Conservation (phyloP, 2,113 vertebrate species). For the Macrotus californicus region DNA sequence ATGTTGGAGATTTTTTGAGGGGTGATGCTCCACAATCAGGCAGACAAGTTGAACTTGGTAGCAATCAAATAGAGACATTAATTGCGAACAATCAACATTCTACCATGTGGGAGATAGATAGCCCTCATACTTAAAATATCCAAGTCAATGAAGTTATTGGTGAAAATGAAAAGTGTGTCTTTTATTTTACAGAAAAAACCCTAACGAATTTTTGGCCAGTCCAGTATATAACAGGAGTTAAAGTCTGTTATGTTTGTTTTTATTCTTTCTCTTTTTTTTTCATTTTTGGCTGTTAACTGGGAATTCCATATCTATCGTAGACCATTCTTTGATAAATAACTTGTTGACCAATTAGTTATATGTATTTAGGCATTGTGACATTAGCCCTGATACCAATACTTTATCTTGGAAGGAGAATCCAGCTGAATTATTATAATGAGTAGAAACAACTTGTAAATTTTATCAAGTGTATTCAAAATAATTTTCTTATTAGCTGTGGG, state of each 20-base stretch:
- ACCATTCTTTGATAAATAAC: not conserved
- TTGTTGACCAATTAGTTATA: not conserved
- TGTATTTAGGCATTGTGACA: not conserved
- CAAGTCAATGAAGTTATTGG: too few species aligned
- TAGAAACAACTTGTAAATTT: not conserved
- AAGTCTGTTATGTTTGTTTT: not conserved
- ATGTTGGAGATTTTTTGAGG: too few species aligned
- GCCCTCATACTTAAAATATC: too few species aligned
- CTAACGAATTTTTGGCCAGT: too few species aligned
- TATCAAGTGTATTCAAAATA: not conserved
- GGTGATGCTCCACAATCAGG: too few species aligned
- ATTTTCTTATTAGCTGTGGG: not conserved
- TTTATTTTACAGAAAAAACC: too few species aligned
- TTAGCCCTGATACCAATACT: not conserved
- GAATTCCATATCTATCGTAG: not conserved
- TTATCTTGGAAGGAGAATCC: conserved; percentile 5
- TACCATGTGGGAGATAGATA: too few species aligned
- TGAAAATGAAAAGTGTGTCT: too few species aligned
- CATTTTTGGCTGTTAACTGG: not conserved
- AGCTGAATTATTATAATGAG: not conserved
- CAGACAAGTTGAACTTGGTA: too few species aligned
- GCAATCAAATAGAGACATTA: too few species aligned
- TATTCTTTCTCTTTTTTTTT: not conserved
- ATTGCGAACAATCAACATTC: too few species aligned
- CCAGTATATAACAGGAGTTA: not conserved